These are phyloP conservation scores for Cryptus viduatorius DNA, from an alignment of 2,888 invertebrate genomes.

Conservation along the genomic window DNA sequence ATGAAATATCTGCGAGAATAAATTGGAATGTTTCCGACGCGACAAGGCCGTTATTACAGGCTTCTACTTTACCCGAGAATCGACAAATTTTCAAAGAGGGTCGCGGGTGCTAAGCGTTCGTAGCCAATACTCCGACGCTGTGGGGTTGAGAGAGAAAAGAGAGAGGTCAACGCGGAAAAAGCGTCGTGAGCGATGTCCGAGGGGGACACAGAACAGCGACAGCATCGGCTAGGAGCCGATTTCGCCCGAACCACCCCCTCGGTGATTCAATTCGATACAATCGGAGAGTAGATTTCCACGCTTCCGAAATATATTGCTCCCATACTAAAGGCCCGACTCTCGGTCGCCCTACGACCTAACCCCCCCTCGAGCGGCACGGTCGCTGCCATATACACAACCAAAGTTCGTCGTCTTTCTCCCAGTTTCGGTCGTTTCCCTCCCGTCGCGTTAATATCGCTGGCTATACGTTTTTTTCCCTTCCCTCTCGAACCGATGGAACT, in stretches of 20 bases:
- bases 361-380: conserved; percentile 22
- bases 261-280: conserved; percentile 80
- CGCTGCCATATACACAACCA: conserved; percentile 7
- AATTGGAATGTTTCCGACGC: conserved; percentile 35
- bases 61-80: conserved; percentile 70
- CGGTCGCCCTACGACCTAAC: conserved; percentile 46
- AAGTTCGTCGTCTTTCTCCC: conserved; percentile 40
- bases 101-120: conserved; percentile 64
- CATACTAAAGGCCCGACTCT: conserved; percentile 66
- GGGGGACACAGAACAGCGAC: conserved; percentile 55
- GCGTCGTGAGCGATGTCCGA: conserved; percentile 42
- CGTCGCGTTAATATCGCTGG: conserved; percentile 56
- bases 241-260: conserved; percentile 67
- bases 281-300: conserved; percentile 78
- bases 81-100: conserved; percentile 73
- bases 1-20: conserved; percentile 55
- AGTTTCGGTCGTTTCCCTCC: conserved; percentile 50
- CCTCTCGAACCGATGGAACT: conserved; percentile 6
- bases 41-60: conserved; percentile 68
- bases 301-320: conserved; percentile 76
- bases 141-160: conserved; percentile 51
- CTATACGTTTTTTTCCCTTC: conserved; percentile 44
- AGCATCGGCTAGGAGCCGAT: conserved; percentile 18
- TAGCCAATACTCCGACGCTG: conserved; percentile 29
- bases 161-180: conserved; percentile 49